These are phyloP conservation scores for Cyclophora albipunctata DNA, from an alignment of 2,888 invertebrate species.

Conservation along the genomic window DNA sequence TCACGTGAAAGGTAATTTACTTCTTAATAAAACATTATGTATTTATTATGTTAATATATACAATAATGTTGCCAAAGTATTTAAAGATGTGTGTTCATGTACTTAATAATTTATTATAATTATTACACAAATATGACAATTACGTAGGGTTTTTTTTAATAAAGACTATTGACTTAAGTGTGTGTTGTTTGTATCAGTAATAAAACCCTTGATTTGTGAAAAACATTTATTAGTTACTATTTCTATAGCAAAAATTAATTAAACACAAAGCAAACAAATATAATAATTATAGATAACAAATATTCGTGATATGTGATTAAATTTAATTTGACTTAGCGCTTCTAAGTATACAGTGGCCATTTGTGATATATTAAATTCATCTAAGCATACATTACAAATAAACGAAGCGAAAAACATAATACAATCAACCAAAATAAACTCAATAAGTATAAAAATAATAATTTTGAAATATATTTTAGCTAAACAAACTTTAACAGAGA, in stretches of 20 bases:
- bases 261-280: conserved; percentile 69
- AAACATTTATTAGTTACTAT: conserved; percentile 64
- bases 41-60: conserved; percentile 2
- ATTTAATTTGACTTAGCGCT: conserved; percentile 60
- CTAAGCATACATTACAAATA: conserved; percentile 22
- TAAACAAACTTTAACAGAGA: conserved; percentile 54
- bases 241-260: conserved; percentile 56
- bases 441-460: conserved; percentile 52
- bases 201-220: conserved; percentile 24
- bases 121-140: too few relatives aligned
- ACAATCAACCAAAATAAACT: conserved; percentile 58
- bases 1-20: conserved; percentile 7
- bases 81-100: background rate
- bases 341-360: conserved; percentile 38
- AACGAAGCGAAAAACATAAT: conserved; percentile 16
- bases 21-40: conserved; percentile 9
- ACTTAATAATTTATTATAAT: background rate
- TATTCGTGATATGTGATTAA: conserved; percentile 65
- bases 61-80: conserved; percentile 4
- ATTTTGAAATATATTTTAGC: conserved; percentile 53
- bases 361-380: conserved; percentile 29
- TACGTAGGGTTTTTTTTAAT: too few relatives aligned
- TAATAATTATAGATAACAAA: conserved; percentile 66
- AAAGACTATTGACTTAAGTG: too few relatives aligned
- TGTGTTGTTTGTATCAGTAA: background rate